Percentiles rank a stretch among this genome's conserved stretches.
Conservation (phyloP, 2,888 invertebrate genomes). For the Mythimna loreyi region DNA sequence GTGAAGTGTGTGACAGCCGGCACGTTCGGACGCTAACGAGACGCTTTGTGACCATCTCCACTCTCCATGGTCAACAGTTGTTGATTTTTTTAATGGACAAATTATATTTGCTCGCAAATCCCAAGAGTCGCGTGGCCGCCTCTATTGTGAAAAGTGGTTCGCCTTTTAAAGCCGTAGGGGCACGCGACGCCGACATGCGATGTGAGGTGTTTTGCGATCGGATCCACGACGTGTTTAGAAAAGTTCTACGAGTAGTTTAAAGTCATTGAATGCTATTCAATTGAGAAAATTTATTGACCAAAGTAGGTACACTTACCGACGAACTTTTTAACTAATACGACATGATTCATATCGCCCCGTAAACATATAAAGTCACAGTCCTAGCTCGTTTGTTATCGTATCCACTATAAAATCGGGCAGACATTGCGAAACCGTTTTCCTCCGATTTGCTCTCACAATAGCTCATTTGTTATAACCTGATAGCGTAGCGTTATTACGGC, state of each 20-base stretch:
- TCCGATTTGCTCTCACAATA: conserved; percentile 88
- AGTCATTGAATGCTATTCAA: conserved; percentile 61
- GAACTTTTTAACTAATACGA: conserved; percentile 52
- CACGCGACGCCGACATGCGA: conserved; percentile 78
- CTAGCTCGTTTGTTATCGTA: conserved; percentile 60
- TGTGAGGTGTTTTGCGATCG: conserved; percentile 72
- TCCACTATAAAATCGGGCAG: conserved; percentile 83
- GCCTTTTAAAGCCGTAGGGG: conserved; percentile 83
- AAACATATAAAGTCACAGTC: conserved; percentile 53
- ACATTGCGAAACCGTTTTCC: conserved; percentile 86
- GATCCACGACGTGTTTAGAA: conserved; percentile 59
- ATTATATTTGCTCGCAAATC: conserved; percentile 85
- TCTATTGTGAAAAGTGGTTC: conserved; percentile 78
- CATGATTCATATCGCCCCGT: conserved; percentile 52
- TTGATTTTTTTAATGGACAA: conserved; percentile 90
- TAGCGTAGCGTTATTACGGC: conserved; percentile 89
- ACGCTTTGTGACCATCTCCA: conserved; percentile 90
- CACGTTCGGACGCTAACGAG: conserved; percentile 90
- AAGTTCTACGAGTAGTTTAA: conserved; percentile 62
- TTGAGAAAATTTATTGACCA: conserved; percentile 56
- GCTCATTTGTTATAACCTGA: conserved; percentile 90
- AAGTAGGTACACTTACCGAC: conserved; percentile 30
- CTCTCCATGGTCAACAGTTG: conserved; percentile 86
- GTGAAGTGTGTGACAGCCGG: conserved; percentile 89
- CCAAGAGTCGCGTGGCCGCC: conserved; percentile 76